phyloP scores from a whole-genome alignment of 1,140 invertebrate genomes.

The Drosophila tsacasi region DNA sequence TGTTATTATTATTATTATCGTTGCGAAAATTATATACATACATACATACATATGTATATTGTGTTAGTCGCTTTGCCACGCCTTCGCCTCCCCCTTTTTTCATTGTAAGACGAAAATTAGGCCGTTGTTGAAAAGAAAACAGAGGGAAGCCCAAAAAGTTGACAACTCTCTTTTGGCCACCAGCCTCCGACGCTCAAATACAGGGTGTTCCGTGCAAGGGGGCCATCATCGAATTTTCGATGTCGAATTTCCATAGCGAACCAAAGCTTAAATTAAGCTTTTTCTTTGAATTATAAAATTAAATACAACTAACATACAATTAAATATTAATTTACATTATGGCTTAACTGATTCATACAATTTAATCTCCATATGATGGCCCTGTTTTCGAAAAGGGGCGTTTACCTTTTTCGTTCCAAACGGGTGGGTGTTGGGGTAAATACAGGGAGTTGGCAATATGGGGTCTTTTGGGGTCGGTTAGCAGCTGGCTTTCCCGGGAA shows the following conservation, averaged over 20 bases:
- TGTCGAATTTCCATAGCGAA: background rate
- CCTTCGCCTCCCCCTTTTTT: background rate
- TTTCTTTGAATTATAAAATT: background rate
- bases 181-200: slow-evolving; percentile 21
- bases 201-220: background rate
- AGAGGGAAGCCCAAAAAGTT: background rate
- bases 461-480: slow-evolving; percentile 31
- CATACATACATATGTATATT: background rate
- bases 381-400: slow-evolving; percentile 14
- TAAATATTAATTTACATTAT: background rate
- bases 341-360: background rate
- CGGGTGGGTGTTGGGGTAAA: background rate
- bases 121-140: slow-evolving; percentile 9
- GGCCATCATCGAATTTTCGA: background rate
- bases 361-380: background rate
- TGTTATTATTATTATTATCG: slow-evolving; percentile 56
- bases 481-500: slow-evolving; percentile 58
- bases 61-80: slow-evolving; percentile 21
- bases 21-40: slow-evolving; percentile 19
- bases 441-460: background rate
- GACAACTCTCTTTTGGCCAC: slow-evolving; percentile 1
- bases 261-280: too few species aligned
- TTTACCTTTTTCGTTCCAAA: background rate
- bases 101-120: background rate
- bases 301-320: background rate